A percentile compares a stretch with the other conserved stretches of the same genome.
Conservation (phyloP, 2,888 invertebrate species). For the Ochlodes sylvanus region DNA sequence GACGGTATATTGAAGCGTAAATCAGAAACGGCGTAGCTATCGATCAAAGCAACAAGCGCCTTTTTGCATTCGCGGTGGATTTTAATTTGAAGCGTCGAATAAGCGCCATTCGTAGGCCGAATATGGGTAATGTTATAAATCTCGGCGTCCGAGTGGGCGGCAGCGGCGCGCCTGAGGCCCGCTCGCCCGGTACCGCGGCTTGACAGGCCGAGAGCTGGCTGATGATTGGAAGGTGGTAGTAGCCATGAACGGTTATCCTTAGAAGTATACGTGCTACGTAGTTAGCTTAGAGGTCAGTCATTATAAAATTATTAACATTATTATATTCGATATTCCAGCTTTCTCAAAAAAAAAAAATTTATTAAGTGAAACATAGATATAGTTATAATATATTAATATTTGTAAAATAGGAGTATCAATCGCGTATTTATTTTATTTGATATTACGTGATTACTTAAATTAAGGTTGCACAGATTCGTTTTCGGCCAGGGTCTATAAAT, state of each 20-base stretch:
- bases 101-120: conserved; percentile 81
- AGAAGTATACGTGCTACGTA: background rate
- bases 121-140: conserved; percentile 85
- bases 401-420: too few species aligned
- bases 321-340: too few species aligned
- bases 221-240: background rate
- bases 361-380: too few species aligned
- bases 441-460: too few species aligned
- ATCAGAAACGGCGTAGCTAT: conserved; percentile 72
- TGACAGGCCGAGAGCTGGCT: conserved; percentile 3
- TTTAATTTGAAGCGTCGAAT: conserved; percentile 82
- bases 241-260: background rate
- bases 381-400: too few species aligned
- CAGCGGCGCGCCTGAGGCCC: conserved; percentile 62
- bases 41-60: conserved; percentile 65
- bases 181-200: conserved; percentile 50
- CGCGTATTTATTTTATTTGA: too few species aligned
- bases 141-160: conserved; percentile 67
- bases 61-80: conserved; percentile 75
- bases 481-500: too few species aligned
- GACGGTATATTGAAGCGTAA: conserved; percentile 59
- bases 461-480: too few species aligned
- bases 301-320: too few species aligned
- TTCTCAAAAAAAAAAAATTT: too few species aligned
- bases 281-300: too few species aligned